Percentiles rank a stretch among this genome's conserved stretches.
Conservation (phyloP, 2,113 vertebrate species). For the Panurus biarmicus region DNA sequence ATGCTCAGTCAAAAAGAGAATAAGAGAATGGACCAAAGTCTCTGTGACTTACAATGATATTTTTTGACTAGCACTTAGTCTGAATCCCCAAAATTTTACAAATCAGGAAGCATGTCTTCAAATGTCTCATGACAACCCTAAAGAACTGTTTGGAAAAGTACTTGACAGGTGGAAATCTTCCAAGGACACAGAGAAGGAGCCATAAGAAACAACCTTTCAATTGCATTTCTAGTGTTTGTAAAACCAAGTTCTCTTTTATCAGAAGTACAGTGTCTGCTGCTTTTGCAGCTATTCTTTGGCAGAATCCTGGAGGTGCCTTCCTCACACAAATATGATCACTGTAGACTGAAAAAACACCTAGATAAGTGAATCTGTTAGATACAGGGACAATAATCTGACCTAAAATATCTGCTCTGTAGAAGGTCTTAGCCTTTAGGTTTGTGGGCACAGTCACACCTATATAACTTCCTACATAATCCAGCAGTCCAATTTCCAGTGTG, state of each 20-base stretch:
- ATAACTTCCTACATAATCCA: background rate
- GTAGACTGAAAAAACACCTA: background rate
- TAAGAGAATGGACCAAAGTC: background rate
- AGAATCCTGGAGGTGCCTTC: background rate
- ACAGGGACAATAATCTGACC: background rate
- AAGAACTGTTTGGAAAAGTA: background rate
- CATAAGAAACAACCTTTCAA: background rate
- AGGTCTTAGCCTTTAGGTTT: background rate
- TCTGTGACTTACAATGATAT: accelerated
- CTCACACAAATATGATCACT: background rate
- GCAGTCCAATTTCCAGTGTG: background rate
- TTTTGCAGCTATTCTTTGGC: background rate
- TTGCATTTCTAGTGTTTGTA: background rate
- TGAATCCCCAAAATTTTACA: background rate
- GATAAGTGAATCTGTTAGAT: background rate
- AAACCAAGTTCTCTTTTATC: background rate
- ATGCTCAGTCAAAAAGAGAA: background rate
- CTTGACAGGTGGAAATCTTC: background rate
- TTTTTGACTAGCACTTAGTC: background rate
- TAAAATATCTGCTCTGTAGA: background rate
- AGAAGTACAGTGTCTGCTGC: accelerated
- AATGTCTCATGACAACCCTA: background rate
- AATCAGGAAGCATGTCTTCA: background rate
- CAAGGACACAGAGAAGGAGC: background rate
- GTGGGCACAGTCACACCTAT: background rate